phyloP scores from a whole-genome alignment of 2,797 vertebrate genomes.

The Anniella stebbinsi region DNA sequence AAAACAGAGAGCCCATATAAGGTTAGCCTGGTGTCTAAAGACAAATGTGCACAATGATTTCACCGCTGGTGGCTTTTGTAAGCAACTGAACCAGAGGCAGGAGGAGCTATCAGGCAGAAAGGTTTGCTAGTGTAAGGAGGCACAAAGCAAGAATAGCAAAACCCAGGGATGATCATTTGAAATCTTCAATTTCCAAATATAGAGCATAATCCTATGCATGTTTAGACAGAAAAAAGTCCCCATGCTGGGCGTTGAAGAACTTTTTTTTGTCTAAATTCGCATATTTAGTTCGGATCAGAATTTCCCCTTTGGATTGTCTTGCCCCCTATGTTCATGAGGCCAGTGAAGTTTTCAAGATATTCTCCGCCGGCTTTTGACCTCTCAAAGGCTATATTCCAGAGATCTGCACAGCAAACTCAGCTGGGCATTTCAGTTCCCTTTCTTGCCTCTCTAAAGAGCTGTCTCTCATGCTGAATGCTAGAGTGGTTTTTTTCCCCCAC shows the following conservation, averaged over 20 bases:
- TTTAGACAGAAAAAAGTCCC: too few relatives aligned
- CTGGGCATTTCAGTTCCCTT: background rate
- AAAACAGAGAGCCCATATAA: background rate
- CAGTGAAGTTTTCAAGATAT: background rate
- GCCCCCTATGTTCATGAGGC: accelerated
- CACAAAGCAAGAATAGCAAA: slow-evolving; percentile 57
- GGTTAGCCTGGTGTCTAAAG: slow-evolving; percentile 53
- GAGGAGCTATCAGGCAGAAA: slow-evolving; percentile 48
- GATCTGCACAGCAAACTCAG: background rate
- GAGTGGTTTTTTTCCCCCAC: background rate
- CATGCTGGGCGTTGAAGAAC: too few relatives aligned
- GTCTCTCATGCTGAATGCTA: background rate
- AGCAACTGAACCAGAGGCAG: slow-evolving; percentile 29
- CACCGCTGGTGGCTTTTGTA: slow-evolving; percentile 34
- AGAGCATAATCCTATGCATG: too few relatives aligned
- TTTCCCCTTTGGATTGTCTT: background rate
- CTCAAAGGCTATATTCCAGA: slow-evolving; percentile 28
- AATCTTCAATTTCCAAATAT: background rate
- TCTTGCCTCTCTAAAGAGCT: background rate
- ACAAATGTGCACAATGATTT: slow-evolving; percentile 47
- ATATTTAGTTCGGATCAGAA: background rate
- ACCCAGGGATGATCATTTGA: background rate
- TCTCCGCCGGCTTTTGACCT: slow-evolving; percentile 49
- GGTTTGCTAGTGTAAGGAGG: slow-evolving; percentile 17
- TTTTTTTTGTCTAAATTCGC: too few relatives aligned